Base-by-base conservation (phyloP, 2,113 vertebrate genomes). In the Eudorcas thomsonii region DNA sequence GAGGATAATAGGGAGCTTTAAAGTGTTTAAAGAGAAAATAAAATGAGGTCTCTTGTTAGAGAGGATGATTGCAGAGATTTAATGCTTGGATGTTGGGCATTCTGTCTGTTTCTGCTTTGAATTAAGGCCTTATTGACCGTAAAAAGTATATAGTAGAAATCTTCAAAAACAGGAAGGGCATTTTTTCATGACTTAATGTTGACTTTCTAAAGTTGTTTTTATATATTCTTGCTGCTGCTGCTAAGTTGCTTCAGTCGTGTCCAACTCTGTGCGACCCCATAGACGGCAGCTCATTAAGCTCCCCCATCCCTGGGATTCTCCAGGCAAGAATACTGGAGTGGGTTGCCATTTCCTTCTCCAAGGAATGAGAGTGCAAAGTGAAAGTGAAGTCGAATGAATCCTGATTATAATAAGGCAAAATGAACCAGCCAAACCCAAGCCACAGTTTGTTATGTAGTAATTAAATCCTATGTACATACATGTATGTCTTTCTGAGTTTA, bases 201-300 rank as follows among this genome's bases (percentile, higher is more conserved):
- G 21, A 93, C 43, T 95, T 95, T 36, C 54, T 88, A 71, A 95
- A 93, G 39, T 93, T 94, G 85, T 85, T 88, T 88, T 94, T 21
- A 59, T 91, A 3, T 36, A 74, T 59, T 80, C 25, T 52, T 87
- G 48, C 48, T 50, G 48, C 48, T 50, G 48, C 48, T 50, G 48
- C 48, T 50, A 50, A 50, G 48, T 50, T 50, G 48, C 48, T 50
- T 50, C 48, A 50, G 12, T 50, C 48, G 48, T 50, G 48, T 50
- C 48, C 48, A 2, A 50, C 12, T 50, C 48, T 50, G 48, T 48
- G 48, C 48, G 11, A 50, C 48, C 48, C 11, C 12, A 13, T 50
- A 50, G 48, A 50, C 11, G 48, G 48, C 48, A 50, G 48, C 48
- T 50, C 48, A 50, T 13, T 50, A 50, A 50, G 48, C 48, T 50